Evolutionary conservation across 2,797 vertebrate species (phyloP).

Genomic region (Sebastolobus alascanus): DNA sequence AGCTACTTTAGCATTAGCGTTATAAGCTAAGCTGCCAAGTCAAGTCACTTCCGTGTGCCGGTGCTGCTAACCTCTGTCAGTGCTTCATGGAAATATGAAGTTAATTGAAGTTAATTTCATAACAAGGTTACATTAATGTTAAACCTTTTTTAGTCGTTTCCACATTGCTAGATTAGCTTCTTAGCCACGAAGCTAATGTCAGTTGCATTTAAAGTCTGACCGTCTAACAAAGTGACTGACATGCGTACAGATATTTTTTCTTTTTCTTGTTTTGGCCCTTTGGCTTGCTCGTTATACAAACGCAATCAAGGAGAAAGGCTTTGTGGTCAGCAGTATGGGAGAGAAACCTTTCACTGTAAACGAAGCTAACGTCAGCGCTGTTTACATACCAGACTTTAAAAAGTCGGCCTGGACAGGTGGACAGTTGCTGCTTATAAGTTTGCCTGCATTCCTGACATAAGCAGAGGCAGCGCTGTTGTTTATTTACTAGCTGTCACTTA

Average conservation of each 20-base stretch:
- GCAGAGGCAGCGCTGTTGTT: background rate
- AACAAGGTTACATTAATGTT: background rate
- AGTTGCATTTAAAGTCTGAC: background rate
- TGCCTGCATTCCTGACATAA: conserved; percentile 62
- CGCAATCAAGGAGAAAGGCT: accelerated
- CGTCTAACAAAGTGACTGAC: background rate
- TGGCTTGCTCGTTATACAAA: background rate
- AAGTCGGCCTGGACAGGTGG: conserved; percentile 26
- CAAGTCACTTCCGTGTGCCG: conserved; percentile 69
- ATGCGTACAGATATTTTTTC: background rate
- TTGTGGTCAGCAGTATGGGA: background rate
- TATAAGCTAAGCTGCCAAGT: conserved; percentile 52
- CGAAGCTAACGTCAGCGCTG: conserved; percentile 2
- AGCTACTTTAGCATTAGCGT: conserved; percentile 56
- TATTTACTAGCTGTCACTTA: background rate
- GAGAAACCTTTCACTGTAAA: background rate
- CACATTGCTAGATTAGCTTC: conserved; percentile 46
- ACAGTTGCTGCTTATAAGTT: conserved; percentile 32
- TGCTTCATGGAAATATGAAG: background rate
- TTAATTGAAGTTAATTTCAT: background rate
- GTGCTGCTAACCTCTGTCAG: conserved; percentile 23
- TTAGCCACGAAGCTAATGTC: conserved; percentile 40
- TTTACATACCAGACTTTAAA: conserved; percentile 18
- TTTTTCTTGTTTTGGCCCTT: background rate
- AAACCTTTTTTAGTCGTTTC: conserved; percentile 13